phyloP scores from a whole-genome alignment of 2,113 vertebrate species.

The Charina bottae region DNA sequence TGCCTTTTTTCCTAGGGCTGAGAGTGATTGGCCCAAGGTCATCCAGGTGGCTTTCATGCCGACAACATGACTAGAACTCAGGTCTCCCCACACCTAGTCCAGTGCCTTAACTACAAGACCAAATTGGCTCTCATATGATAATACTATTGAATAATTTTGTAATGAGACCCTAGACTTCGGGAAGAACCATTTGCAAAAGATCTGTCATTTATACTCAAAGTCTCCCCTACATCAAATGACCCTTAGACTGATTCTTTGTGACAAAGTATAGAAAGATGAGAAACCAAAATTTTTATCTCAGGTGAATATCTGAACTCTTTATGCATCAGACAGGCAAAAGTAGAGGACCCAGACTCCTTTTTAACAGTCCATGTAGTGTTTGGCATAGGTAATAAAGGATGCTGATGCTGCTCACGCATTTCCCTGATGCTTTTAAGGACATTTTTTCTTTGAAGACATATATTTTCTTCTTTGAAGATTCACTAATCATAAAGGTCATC shows the following conservation, averaged over 20 bases:
- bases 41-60: neutral
- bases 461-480: neutral
- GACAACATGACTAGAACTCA: neutral
- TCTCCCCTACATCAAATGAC: neutral
- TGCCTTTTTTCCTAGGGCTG: neutral
- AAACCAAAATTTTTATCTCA: neutral
- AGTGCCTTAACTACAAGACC: neutral
- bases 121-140: neutral
- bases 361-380: neutral
- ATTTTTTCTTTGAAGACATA: neutral
- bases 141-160: neutral
- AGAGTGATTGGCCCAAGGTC: neutral
- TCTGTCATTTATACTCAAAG: too few species aligned
- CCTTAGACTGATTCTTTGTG: neutral
- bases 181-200: neutral
- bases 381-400: neutral
- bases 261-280: neutral
- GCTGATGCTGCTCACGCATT: accelerated
- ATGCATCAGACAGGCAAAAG: neutral
- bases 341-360: too few species aligned
- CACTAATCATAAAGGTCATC: slow-evolving; percentile 12
- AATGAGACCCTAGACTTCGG: neutral
- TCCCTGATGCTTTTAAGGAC: neutral
- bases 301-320: neutral
- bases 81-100: neutral